Evolutionary conservation across 1,140 invertebrate genomes (phyloP), one percentile per base, ranked within the genome.

Genomic region (Hestina assimilis): DNA sequence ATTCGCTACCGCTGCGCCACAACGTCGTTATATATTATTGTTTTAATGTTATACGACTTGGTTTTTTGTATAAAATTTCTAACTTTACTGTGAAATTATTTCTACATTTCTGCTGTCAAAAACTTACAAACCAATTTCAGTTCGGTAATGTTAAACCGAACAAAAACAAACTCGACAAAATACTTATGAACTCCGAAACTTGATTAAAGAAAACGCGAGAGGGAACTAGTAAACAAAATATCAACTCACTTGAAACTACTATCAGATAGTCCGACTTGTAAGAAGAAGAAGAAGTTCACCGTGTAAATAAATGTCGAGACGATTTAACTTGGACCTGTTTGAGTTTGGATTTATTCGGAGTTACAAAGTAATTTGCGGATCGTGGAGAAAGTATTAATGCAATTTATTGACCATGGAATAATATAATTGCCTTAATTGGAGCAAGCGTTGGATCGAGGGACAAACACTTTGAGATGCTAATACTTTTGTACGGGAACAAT

Each of bases 321-420:
- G 42, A 45, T 45, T 45, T 28, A 45, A 45, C 42, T 45, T 28
- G 23, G 26, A 45, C 12, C 15, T 28, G 42, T 45, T 45, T 45
- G 42, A 45, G 42, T 45, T 45, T 12, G 23, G 12, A 38, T 45
- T 45, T 45, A 28, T 28, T 45, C 26, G 42, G 21, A 26, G 21
- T 45, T 45, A 45, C 15, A 14, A 45, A 45, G 42, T 45, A 45
- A 28, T 45, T 45, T 45, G 42, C 26, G 33, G 33, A 38, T 38
- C 33, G 14, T 38, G 3, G 33, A 4, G 11, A 38, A 38, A 17
- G 33, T 38, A 38, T 38, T 38, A 38, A 19, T 38, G 19, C 33
- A 38, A 38, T 38, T 38, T 38, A 38, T 38, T 38, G 33, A 38
- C 33, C 15, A n/a, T 17, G 15, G 31, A 35, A 28, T 15, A 17